Evolutionary conservation across 2,888 invertebrate genomes (phyloP), one percentile per base, ranked within the genome.

Genomic region (Eulithis prunata): DNA sequence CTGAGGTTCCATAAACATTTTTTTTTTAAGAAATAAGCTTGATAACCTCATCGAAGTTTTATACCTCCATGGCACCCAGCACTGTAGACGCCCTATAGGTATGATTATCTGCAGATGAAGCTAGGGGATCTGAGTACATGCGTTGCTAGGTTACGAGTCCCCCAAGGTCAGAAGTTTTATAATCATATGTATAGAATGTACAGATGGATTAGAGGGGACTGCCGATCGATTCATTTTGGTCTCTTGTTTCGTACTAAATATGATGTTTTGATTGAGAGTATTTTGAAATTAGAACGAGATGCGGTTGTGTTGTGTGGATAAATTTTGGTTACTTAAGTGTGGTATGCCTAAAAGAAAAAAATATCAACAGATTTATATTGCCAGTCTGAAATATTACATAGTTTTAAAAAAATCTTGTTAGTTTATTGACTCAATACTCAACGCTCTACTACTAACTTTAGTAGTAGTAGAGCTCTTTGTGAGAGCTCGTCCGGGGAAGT

Each of bases 121-220:
- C 83, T 85, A 86, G 91, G 92, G 92, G 91, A 85, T 82, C 88
- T 85, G 85, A 81, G 85, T 81, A 82, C 79, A 80, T 82, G 78
- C 87, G 91, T 92, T 91, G 91, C 91, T 90, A 90, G 88, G 92
- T 86, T 89, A 91, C 90, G 83, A 83, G 81, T 86, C 80, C 85
- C 85, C 89, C 92, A 92, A 91, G 92, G 92, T 92, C 92, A 92
- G 79, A 84, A 81, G 81, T 82, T 83, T 83, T 87, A 88, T 87
- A 88, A 78, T 73, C 78, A 78, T 81, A 84, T 77, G 78, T 85
- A 86, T 85, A 83, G 75, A 71, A 75, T 80, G 21, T 49, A 76
- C 75, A 38, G 51, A 67, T 41, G 60, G 63, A 80, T 85, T 82
- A 81, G 81, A 79, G 86, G 89, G 88, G 89, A 70, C 69, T 47